Percentiles rank a stretch among this genome's conserved stretches.
These are phyloP conservation scores for Eidolon dupreanum DNA, from an alignment of 2,797 vertebrate genomes.

Conservation along the genomic window DNA sequence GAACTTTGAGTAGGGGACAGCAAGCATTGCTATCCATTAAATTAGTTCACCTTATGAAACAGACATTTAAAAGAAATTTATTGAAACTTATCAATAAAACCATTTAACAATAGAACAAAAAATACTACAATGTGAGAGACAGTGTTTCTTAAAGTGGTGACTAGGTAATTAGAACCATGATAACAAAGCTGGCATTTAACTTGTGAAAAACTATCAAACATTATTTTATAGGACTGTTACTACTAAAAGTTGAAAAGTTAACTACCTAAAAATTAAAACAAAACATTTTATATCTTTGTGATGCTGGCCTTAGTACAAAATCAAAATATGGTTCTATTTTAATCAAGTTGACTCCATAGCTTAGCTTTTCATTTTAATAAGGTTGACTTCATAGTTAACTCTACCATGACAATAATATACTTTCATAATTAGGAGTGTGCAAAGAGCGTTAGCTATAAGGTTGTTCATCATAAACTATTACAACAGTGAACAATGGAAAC, in stretches of 20 bases:
- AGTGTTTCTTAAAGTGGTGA: constrained; percentile 15
- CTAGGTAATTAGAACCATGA: not conserved
- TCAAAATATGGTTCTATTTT: constrained; percentile 4
- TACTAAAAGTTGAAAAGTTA: not conserved
- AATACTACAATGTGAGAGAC: not conserved
- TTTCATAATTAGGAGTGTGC: constrained; percentile 15
- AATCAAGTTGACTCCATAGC: not conserved
- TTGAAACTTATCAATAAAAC: constrained; percentile 21
- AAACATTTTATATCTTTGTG: not conserved
- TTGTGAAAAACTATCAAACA: not conserved
- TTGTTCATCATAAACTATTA: not conserved
- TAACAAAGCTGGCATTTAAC: not conserved
- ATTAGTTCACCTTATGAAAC: not conserved
- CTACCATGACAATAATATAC: constrained; percentile 30
- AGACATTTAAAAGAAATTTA: constrained; percentile 13
- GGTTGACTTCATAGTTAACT: constrained; percentile 18
- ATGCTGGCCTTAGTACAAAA: constrained; percentile 29
- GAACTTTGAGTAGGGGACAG: not conserved
- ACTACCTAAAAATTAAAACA: not conserved
- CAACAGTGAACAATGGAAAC: not conserved
- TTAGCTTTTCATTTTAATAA: constrained; percentile 43
- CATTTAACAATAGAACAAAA: constrained; percentile 20
- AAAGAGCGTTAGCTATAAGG: constrained; percentile 12
- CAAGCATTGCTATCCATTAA: not conserved
- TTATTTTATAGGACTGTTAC: not conserved